phyloP scores from a whole-genome alignment of 2,797 vertebrate species.

The Eulemur rubriventer region DNA sequence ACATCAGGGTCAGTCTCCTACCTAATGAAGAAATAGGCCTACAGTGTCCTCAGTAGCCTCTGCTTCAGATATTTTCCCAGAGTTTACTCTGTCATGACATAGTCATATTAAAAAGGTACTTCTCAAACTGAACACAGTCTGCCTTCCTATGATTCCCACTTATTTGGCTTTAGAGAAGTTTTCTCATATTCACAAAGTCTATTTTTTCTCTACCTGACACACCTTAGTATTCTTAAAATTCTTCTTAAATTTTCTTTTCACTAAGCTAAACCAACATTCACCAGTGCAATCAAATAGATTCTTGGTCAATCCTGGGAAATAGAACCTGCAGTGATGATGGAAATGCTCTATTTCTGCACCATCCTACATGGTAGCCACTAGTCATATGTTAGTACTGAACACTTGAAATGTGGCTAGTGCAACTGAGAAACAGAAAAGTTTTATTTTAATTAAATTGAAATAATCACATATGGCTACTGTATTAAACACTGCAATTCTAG shows the following conservation, averaged over 20 bases:
- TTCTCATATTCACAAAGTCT: neutral
- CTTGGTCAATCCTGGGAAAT: neutral
- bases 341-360: neutral
- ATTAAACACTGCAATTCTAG: neutral
- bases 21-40: neutral
- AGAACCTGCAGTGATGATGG: constrained; percentile 1
- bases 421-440: constrained; percentile 6
- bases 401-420: constrained; percentile 2
- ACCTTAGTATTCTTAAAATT: constrained; percentile 38
- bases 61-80: constrained; percentile 2
- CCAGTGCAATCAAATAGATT: neutral
- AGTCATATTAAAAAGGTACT: neutral
- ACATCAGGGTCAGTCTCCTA: neutral
- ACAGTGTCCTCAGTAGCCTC: neutral
- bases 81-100: neutral
- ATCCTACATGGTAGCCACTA: neutral
- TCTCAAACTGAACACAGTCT: neutral
- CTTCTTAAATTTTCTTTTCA: constrained; percentile 47
- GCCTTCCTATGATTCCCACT: constrained; percentile 7
- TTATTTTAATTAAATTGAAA: constrained; percentile 39
- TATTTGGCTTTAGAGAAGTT: neutral
- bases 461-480: neutral
- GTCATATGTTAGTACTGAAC: neutral
- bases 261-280: constrained; percentile 7
- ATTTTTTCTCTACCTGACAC: neutral